Evolutionary conservation across 2,888 invertebrate species (phyloP).

Genomic region (Macrophya annulata): DNA sequence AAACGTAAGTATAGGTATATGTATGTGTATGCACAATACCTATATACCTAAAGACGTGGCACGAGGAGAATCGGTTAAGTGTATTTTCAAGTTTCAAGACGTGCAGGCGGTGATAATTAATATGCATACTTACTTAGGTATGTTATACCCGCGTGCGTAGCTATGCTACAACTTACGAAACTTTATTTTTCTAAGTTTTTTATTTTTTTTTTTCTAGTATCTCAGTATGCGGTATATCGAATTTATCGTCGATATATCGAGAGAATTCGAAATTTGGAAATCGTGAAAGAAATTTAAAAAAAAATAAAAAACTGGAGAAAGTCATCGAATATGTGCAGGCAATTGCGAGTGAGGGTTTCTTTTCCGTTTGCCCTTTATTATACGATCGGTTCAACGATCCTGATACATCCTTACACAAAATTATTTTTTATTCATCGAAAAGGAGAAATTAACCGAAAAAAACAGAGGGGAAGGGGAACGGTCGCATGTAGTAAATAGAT

Average conservation of each 20-base stretch:
- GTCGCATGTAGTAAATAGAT: background rate
- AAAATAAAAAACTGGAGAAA: background rate
- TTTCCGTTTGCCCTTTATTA: background rate
- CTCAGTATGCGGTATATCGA: background rate
- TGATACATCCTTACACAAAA: no score
- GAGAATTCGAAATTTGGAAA: background rate
- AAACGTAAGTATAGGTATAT: background rate
- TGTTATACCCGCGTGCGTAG: background rate
- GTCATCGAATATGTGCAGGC: background rate
- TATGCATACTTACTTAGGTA: background rate
- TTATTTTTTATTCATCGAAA: background rate
- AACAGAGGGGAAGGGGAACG: background rate
- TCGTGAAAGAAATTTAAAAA: background rate
- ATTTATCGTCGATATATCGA: background rate
- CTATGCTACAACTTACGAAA: background rate
- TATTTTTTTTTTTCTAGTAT: background rate
- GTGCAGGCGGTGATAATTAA: background rate
- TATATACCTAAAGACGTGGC: no score
- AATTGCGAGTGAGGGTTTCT: background rate
- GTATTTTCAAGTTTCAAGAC: background rate
- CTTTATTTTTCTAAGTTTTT: no score
- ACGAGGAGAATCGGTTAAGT: background rate
- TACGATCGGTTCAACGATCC: background rate
- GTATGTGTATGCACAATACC: no score
- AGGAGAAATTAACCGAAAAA: constrained; percentile 7